Base-by-base conservation (phyloP, 2,888 invertebrate species). In the Corythucha ciliata region DNA sequence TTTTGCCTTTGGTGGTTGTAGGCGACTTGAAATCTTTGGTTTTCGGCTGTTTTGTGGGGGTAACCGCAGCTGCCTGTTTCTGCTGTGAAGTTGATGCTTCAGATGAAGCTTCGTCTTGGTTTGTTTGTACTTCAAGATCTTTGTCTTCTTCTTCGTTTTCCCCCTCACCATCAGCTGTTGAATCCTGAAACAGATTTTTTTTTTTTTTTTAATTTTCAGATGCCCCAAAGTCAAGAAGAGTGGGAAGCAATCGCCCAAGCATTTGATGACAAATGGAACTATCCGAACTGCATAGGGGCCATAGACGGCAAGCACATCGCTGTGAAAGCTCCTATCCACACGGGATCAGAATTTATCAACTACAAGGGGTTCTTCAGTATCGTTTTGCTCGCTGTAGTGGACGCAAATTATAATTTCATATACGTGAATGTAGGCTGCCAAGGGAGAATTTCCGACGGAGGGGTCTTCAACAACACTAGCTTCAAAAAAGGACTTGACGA, bases 381-480 rank as follows among this genome's bases (percentile, higher is more conserved):
- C 42, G 44, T 42, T 5, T 42, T 42, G 12, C 20, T 42, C n/a
- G 44, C n/a, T n/a, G n/a, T n/a, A n/a, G 56, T 58, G 42, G 58
- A 63, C 57, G 56, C 61, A 49, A 58, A 61, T 45, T 63, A 62
- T 48, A 58, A 56, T 52, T 64, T 65, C 54, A 58, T 60, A 41
- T 61, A 58, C 56, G 60, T 56, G 37, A 58, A 64, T 41, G 55
- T 64, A 56, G 63, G 62, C 6, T 60, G 58, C 55, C 59, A 61
- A 53, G 61, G 60, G 21, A 57, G 62, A 44, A 60, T 62, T 52
- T 56, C 57, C 29, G 61, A 63, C 29, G 42, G 27, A 4, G 42
- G 42, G 18, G 42, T 27, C 6, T 42, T 42, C 42, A 41, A 41
- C 7, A 20, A 40, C 10, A 40, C 24, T 40, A 8, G 14, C 36